A percentile compares a stretch with the other conserved stretches of the same genome.
Evolutionary conservation across 64 coral and sea anemone genomes (phyloP).

Genomic region (Cladopsammia gracilis): DNA sequence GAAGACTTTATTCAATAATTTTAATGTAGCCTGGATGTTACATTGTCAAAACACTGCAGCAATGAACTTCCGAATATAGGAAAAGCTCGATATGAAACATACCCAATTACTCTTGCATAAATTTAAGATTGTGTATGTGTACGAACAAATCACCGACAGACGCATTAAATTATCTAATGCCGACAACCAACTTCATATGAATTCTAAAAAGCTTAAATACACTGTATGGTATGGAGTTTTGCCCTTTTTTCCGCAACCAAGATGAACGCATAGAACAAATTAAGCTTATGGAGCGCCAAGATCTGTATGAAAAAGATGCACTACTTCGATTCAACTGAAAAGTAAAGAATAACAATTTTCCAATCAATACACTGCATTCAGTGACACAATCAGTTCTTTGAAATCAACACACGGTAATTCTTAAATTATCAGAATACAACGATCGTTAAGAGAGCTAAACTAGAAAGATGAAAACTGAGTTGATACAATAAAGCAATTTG

Average conservation of each 20-base stretch:
- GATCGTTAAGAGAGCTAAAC: background rate
- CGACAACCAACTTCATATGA: background rate
- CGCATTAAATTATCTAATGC: background rate
- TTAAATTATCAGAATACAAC: background rate
- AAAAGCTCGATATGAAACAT: background rate
- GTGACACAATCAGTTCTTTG: too few relatives aligned
- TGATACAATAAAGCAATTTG: background rate
- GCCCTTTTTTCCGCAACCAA: background rate
- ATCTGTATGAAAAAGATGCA: too few relatives aligned
- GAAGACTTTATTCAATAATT: background rate
- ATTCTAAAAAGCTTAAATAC: background rate
- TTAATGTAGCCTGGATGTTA: background rate
- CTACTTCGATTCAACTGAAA: too few relatives aligned
- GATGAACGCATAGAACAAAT: background rate
- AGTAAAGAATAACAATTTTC: too few relatives aligned
- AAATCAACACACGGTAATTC: background rate
- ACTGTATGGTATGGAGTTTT: background rate
- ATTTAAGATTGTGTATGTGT: background rate
- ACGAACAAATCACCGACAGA: too few relatives aligned
- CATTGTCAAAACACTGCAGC: background rate
- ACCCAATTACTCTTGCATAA: slow-evolving; percentile 8
- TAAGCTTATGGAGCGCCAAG: too few relatives aligned
- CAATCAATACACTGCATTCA: background rate
- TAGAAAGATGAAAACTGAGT: background rate
- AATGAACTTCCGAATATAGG: background rate